Evolutionary conservation across 2,888 invertebrate species (phyloP).

Genomic region (Villa cingulata): DNA sequence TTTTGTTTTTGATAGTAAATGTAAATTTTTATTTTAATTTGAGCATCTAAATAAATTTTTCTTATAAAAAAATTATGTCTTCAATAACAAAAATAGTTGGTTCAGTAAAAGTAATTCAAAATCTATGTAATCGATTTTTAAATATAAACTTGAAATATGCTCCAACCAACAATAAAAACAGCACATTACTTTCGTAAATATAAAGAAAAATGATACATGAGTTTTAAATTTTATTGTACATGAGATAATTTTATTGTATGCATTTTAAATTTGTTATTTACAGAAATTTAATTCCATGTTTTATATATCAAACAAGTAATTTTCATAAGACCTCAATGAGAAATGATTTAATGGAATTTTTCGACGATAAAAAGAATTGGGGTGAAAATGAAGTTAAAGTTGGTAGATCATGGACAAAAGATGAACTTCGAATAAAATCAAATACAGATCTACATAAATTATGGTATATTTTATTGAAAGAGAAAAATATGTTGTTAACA

Average conservation of each 20-base stretch:
- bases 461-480: constrained; percentile 86
- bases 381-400: constrained; percentile 55
- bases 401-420: constrained; percentile 76
- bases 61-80: not conserved
- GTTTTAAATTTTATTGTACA: not conserved
- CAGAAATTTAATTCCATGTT: not conserved
- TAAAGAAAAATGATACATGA: no score
- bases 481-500: constrained; percentile 91
- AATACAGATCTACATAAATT: constrained; percentile 92
- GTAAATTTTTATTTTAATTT: no score
- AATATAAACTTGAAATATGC: no score
- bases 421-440: constrained; percentile 88
- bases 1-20: no score
- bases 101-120: not conserved
- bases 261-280: not conserved
- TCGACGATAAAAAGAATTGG: constrained; percentile 79
- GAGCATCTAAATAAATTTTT: no score
- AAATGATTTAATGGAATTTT: constrained; percentile 69
- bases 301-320: not conserved
- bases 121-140: not conserved
- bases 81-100: not conserved
- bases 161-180: no score
- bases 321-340: constrained; percentile 30
- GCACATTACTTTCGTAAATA: no score
- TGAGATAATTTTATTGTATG: not conserved